Evolutionary conservation across 2,797 vertebrate species (phyloP), one percentile per base, ranked within the genome.

Genomic region (Falco novaeseelandiae): DNA sequence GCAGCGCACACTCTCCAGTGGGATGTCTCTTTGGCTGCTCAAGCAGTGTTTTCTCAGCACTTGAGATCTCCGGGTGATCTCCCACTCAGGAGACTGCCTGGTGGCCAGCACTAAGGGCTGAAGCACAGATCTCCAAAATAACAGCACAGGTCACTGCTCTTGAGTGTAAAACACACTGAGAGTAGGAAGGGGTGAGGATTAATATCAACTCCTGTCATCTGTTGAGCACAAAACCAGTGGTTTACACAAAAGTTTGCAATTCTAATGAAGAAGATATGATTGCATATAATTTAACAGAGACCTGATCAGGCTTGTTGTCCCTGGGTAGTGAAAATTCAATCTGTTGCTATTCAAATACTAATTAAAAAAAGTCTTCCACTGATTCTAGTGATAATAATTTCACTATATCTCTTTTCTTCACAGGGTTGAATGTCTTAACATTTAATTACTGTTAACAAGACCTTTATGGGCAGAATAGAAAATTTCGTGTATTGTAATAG

Each of bases 361-460:
- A 95, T 98, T 97, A 20, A 79, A 95, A 94, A 81, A 96, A 96
- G 89, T 81, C 95, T 90, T 97, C 91, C 54, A 88, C 76, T 92
- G 96, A 96, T 96, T 94, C 72, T 87, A 34, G 17, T 96, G 97
- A 98, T 98, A 92, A 55, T 94, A 97, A 97, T 97, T 97, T 95
- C 89, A 95, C 93, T 95, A 51, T 97, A 96, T 96, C 96, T 97
- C 94, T 97, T 96, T 96, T 97, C 97, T 96, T 97, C 96, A 95
- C 42, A 74, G 72, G 93, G 93, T 58, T 93, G 87, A 96, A 97
- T 96, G 88, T 97, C 96, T 98, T 98, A 97, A 98, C 97, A 97
- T 98, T 97, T 98, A 98, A 98, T 98, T 98, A 98, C 97, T 97
- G 94, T 97, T 98, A 98, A 98, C 97, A 98, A 98, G 97, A 96